A percentile compares a stretch with the other conserved stretches of the same genome.
phyloP scores from a whole-genome alignment of 2,113 vertebrate genomes.

The Otolemur garnettii region DNA sequence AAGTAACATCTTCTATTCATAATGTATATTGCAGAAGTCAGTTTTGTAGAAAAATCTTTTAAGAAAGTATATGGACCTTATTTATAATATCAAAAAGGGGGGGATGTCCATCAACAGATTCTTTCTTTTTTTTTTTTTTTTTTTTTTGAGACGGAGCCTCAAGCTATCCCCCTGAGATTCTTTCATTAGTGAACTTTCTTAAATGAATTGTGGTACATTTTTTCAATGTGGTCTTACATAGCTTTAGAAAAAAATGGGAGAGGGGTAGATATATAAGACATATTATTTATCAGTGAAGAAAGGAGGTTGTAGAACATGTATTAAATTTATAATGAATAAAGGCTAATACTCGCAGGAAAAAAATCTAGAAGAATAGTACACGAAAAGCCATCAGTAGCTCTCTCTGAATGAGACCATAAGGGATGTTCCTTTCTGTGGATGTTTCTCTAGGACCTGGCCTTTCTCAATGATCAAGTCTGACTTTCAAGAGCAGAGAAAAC shows the following conservation, averaged over 20 bases:
- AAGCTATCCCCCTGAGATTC: too few species aligned
- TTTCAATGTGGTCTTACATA: background rate
- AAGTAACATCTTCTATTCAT: background rate
- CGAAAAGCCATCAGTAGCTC: background rate
- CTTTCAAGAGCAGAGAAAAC: background rate
- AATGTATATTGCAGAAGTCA: background rate
- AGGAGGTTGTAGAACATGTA: background rate
- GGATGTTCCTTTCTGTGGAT: background rate
- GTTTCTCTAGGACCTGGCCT: background rate
- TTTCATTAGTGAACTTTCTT: background rate
- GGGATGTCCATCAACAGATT: background rate
- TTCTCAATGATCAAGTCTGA: background rate
- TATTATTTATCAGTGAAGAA: background rate
- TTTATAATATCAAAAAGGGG: background rate
- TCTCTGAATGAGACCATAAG: background rate
- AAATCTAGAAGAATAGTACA: background rate
- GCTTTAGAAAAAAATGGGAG: background rate
- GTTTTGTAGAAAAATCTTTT: background rate
- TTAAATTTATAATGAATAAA: slow-evolving; percentile 37
- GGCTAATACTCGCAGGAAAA: background rate
- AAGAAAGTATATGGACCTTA: background rate
- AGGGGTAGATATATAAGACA: background rate
- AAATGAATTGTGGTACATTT: background rate
- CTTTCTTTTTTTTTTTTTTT: too few species aligned
- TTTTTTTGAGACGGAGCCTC: too few species aligned